Percentiles rank a stretch among this genome's conserved stretches.
phyloP scores from a whole-genome alignment of 37 sponge, comb jelly and placozoan genomes.

The Aplysina aerophoba region DNA sequence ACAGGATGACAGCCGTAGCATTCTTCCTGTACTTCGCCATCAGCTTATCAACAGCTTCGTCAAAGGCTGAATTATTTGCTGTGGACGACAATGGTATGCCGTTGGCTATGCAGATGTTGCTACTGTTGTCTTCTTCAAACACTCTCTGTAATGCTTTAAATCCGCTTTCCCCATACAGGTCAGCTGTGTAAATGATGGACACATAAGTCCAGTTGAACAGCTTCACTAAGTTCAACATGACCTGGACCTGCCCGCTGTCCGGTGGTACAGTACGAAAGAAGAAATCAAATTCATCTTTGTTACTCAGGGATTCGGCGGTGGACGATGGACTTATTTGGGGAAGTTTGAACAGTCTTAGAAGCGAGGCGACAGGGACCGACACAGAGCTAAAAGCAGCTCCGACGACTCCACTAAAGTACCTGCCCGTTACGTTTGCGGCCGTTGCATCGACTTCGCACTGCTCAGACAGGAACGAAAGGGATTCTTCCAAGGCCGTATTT shows the following conservation, averaged over 20 bases:
- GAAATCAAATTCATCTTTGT: conserved; percentile 66
- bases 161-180: conserved; percentile 57
- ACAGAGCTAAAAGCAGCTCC: conserved; percentile 69
- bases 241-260: conserved; percentile 66
- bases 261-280: conserved; percentile 81
- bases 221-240: conserved; percentile 62
- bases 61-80: not conserved
- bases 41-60: conserved; percentile 18
- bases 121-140: not conserved
- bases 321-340: conserved; percentile 79
- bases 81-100: not conserved
- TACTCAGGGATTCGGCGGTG: conserved; percentile 63
- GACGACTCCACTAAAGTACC: conserved; percentile 57
- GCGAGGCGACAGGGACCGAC: conserved; percentile 66
- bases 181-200: conserved; percentile 38
- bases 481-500: conserved; percentile 8
- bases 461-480: not conserved
- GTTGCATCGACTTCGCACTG: not conserved
- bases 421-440: not conserved
- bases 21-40: conserved; percentile 19
- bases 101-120: conserved; percentile 21
- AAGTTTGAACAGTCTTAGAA: conserved; percentile 67
- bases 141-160: conserved; percentile 29
- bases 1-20: conserved; percentile 51
- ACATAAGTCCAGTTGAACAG: conserved; percentile 72